Conservation (phyloP, 2,888 invertebrate genomes). For the Onchidella celtica region DNA sequence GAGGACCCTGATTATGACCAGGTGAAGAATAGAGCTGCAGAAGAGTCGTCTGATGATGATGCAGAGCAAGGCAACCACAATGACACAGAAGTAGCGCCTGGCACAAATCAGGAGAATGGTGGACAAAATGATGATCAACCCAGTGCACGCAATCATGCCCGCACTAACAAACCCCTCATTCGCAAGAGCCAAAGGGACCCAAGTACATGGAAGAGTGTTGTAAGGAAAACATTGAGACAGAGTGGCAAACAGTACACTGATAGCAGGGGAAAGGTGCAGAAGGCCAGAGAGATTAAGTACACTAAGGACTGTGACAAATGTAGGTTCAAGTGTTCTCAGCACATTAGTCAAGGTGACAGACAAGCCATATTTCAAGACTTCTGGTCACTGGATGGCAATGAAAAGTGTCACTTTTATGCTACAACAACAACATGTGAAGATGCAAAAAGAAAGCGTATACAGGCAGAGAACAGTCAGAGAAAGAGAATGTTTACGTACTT, state of each 20-base stretch:
- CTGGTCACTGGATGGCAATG: constrained; percentile 40
- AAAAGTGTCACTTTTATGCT: constrained; percentile 46
- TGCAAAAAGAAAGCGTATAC: not conserved
- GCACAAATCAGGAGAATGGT: too few relatives aligned
- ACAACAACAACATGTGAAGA: not conserved
- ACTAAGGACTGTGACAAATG: constrained; percentile 43
- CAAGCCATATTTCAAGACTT: constrained; percentile 35
- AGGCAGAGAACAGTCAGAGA: constrained; percentile 16
- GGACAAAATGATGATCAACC: not conserved
- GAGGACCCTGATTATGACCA: too few relatives aligned
- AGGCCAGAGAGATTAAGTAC: constrained; percentile 7
- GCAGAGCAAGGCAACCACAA: too few relatives aligned
- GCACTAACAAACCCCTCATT: not conserved
- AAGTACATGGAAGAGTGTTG: not conserved
- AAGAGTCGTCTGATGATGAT: too few relatives aligned
- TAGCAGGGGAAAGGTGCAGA: constrained; percentile 28
- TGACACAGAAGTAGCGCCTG: too few relatives aligned
- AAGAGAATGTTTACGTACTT: constrained; percentile 22
- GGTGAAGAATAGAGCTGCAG: too few relatives aligned
- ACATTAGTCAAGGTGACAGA: constrained; percentile 8
- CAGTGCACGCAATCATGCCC: not conserved
- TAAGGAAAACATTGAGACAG: constrained; percentile 24
- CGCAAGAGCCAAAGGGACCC: constrained; percentile 4
- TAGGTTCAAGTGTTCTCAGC: constrained; percentile 38
- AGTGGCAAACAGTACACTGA: constrained; percentile 45